Evolutionary conservation across 2,888 invertebrate genomes (phyloP).

Genomic region (Metopia argyrocephala): DNA sequence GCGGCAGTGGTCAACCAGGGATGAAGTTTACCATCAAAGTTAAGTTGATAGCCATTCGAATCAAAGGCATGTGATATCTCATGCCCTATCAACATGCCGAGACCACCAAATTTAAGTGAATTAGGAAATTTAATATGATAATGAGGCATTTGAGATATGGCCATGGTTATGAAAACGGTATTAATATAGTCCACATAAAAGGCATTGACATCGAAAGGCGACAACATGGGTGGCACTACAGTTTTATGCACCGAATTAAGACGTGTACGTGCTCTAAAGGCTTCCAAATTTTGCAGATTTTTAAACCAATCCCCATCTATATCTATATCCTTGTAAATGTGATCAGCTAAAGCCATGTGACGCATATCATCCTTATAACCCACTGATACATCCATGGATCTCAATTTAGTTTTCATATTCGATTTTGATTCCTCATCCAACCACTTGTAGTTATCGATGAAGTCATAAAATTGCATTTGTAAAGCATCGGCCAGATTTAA

Average conservation of each 20-base stretch:
- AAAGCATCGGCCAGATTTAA: constrained; percentile 70
- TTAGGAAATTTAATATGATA: constrained; percentile 71
- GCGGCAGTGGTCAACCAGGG: constrained; percentile 74
- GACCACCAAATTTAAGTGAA: constrained; percentile 73
- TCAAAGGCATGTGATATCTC: constrained; percentile 73
- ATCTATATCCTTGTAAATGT: constrained; percentile 67
- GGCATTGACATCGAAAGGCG: constrained; percentile 74
- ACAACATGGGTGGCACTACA: constrained; percentile 70
- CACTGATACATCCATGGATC: constrained; percentile 73
- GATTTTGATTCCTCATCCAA: constrained; percentile 74
- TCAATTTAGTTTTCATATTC: constrained; percentile 71
- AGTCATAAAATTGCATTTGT: constrained; percentile 70
- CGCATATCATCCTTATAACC: constrained; percentile 73
- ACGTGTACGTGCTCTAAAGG: constrained; percentile 67
- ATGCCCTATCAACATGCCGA: constrained; percentile 74
- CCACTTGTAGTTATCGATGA: constrained; percentile 72
- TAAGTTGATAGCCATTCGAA: constrained; percentile 53
- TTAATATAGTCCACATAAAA: constrained; percentile 75
- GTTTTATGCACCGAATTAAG: constrained; percentile 71
- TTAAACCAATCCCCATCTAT: constrained; percentile 69
- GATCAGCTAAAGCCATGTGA: constrained; percentile 69
- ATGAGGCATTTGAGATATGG: constrained; percentile 73
- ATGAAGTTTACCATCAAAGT: constrained; percentile 73
- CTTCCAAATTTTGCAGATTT: constrained; percentile 70
- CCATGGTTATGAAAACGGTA: constrained; percentile 72